Evolutionary conservation across 1,140 invertebrate genomes (phyloP).

Genomic region (Nasonia vitripennis): DNA sequence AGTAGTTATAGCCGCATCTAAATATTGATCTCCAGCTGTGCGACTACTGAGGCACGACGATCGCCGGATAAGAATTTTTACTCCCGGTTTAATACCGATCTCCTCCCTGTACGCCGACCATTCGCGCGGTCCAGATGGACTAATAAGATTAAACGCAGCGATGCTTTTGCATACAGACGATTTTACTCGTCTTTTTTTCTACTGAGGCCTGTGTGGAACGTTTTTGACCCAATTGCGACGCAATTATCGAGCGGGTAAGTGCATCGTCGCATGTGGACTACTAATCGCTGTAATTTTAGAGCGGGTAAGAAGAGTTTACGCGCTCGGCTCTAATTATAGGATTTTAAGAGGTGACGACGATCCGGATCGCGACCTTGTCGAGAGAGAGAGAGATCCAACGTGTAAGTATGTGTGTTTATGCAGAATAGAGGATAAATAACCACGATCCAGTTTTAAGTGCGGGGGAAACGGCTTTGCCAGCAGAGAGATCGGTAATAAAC

Average conservation of each 20-base stretch:
- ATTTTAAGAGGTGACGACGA: neutral
- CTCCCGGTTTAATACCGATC: neutral
- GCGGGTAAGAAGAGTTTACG: neutral
- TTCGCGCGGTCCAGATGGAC: neutral
- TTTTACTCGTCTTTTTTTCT: neutral
- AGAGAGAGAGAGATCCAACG: neutral
- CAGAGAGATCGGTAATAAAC: too few species aligned
- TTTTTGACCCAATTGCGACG: conserved; percentile 4
- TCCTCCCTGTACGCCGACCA: neutral
- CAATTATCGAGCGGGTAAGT: neutral
- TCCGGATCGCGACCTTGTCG: neutral
- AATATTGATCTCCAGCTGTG: neutral
- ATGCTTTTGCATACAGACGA: neutral
- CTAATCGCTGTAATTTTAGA: neutral
- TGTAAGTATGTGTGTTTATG: neutral
- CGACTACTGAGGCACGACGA: neutral
- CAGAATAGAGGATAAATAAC: neutral
- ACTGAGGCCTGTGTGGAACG: neutral
- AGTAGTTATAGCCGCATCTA: neutral
- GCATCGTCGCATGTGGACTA: conserved; percentile 3
- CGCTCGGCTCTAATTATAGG: neutral
- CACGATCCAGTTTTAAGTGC: neutral
- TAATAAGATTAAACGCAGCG: neutral
- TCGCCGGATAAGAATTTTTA: conserved; percentile 6
- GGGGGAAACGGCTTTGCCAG: neutral